These are phyloP conservation scores for Alexandromys fortis DNA, from an alignment of 2,113 vertebrate species.

Conservation along the genomic window DNA sequence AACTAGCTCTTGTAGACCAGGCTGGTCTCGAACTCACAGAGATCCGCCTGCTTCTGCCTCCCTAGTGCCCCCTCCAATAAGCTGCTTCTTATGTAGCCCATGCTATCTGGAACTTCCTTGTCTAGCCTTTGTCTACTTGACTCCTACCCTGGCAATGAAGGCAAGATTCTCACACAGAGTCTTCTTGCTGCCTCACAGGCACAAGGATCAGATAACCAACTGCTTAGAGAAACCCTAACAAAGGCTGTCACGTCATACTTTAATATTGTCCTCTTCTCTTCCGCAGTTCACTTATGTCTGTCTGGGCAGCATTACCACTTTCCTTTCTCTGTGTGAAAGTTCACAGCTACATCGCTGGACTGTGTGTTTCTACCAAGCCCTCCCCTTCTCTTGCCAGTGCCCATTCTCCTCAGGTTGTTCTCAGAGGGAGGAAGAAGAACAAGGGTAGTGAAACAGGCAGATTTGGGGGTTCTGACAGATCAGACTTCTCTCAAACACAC, in stretches of 20 bases:
- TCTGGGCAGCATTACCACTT: neutral
- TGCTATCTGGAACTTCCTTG: neutral
- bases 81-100: neutral
- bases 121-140: slow-evolving; percentile 1
- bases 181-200: neutral
- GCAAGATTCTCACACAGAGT: neutral
- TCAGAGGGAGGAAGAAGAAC: neutral
- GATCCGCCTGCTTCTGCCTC: too few species aligned
- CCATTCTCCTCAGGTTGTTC: neutral
- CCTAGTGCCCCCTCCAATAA: too few species aligned
- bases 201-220: neutral
- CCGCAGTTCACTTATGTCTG: neutral
- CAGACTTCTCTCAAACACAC: neutral
- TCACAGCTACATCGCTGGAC: neutral
- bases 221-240: neutral
- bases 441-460: neutral
- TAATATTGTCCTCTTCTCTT: neutral
- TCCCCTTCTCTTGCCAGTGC: neutral
- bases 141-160: neutral
- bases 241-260: neutral
- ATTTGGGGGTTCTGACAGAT: neutral
- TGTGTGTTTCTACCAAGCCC: neutral
- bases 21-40: too few species aligned
- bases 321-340: neutral
- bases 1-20: too few species aligned